A percentile compares a stretch with the other conserved stretches of the same genome.
Conservation (phyloP, 1,140 invertebrate species). For the Acromyrmex heyeri region DNA sequence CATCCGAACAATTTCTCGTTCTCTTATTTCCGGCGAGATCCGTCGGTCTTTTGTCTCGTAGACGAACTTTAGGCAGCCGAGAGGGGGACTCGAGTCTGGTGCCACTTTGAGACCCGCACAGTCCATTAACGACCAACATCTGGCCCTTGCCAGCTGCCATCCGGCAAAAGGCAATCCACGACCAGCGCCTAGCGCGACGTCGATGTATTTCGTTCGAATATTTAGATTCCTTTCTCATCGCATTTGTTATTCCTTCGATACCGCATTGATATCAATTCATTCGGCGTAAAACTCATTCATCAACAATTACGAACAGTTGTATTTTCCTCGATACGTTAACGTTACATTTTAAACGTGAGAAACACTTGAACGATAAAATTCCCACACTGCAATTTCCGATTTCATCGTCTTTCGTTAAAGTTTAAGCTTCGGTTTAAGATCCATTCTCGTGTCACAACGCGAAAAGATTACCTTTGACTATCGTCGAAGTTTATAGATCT, state of each 20-base stretch:
- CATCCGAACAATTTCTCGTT: conserved; percentile 3
- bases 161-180: conserved; percentile 60
- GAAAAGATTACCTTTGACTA: conserved; percentile 36
- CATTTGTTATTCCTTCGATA: not conserved
- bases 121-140: conserved; percentile 69
- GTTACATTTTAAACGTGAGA: not conserved
- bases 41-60: conserved; percentile 39
- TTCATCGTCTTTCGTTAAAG: not conserved
- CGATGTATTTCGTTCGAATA: conserved; percentile 16
- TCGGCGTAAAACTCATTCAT: not conserved
- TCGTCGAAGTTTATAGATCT: conserved; percentile 36
- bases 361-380: not conserved
- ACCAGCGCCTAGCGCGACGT: not conserved
- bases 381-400: not conserved
- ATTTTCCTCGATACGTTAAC: not conserved
- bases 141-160: conserved; percentile 74
- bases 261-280: not conserved
- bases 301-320: not conserved
- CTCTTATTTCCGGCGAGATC: conserved; percentile 25
- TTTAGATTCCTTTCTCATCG: conserved; percentile 14
- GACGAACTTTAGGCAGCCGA: conserved; percentile 16
- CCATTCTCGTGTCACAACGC: not conserved
- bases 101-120: conserved; percentile 36
- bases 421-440: not conserved
- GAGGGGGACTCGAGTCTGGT: conserved; percentile 28